Evolutionary conservation across 2,888 invertebrate species (phyloP).

Genomic region (Oscheius myriophilus): DNA sequence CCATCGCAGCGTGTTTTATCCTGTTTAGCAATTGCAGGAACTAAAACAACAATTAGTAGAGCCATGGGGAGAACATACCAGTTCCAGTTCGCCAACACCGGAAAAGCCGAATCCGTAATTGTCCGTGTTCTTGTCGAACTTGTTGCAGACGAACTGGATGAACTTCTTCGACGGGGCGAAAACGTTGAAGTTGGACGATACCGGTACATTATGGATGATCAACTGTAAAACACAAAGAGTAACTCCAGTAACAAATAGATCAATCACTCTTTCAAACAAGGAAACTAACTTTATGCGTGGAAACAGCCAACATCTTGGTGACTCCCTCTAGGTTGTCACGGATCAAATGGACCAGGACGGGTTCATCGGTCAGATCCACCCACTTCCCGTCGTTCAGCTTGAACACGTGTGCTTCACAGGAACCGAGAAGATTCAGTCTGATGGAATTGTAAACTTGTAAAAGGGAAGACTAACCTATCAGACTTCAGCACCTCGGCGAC

Average conservation of each 20-base stretch:
- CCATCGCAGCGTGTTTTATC: slow-evolving; percentile 29
- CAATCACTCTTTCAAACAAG: neutral
- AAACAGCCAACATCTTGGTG: slow-evolving; percentile 26
- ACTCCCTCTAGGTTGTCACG: slow-evolving; percentile 30
- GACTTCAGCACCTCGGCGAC: slow-evolving; percentile 11
- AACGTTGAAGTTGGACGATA: slow-evolving; percentile 30
- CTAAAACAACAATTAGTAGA: neutral
- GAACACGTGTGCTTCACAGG: slow-evolving; percentile 30
- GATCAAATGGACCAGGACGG: slow-evolving; percentile 29
- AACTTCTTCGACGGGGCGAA: slow-evolving; percentile 32
- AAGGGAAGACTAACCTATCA: neutral
- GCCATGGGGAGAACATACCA: slow-evolving; percentile 7
- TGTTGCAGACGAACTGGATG: slow-evolving; percentile 31
- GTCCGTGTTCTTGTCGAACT: slow-evolving; percentile 27
- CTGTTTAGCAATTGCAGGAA: slow-evolving; percentile 21
- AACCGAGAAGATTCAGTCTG: slow-evolving; percentile 18
- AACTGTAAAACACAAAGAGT: slow-evolving; percentile 11
- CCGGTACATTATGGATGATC: slow-evolving; percentile 24
- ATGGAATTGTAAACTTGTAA: neutral
- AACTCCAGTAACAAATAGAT: too few species aligned
- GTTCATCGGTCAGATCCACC: slow-evolving; percentile 26
- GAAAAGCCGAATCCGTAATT: slow-evolving; percentile 30
- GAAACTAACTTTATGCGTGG: slow-evolving; percentile 14
- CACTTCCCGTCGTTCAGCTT: slow-evolving; percentile 20
- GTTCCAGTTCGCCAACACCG: slow-evolving; percentile 6